These are phyloP conservation scores for Lutjanus campechanus DNA, from an alignment of 2,797 vertebrate species.

Conservation along the genomic window DNA sequence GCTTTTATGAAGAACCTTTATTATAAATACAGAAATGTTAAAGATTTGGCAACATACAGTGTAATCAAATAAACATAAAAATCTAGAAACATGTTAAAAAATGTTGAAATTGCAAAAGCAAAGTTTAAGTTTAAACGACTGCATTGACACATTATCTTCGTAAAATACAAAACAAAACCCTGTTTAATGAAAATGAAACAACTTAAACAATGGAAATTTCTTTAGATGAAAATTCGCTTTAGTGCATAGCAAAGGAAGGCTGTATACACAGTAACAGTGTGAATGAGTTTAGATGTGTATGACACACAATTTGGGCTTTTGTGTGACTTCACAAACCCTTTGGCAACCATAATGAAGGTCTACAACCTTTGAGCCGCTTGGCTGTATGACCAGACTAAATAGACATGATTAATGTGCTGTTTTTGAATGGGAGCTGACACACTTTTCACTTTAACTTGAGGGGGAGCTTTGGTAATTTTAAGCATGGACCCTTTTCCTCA, in stretches of 20 bases:
- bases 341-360: slow-evolving; percentile 36
- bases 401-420: slow-evolving; percentile 4
- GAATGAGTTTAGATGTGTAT: slow-evolving; percentile 31
- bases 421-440: slow-evolving; percentile 16
- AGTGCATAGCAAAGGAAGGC: slow-evolving; percentile 66
- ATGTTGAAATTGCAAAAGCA: slow-evolving; percentile 48
- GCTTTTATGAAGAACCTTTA: slow-evolving; percentile 87
- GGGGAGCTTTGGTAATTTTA: no score
- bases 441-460: slow-evolving; percentile 7
- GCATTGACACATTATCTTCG: slow-evolving; percentile 69
- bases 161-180: slow-evolving; percentile 43
- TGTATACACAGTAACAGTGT: slow-evolving; percentile 55
- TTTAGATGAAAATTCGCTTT: slow-evolving; percentile 55
- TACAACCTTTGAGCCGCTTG: slow-evolving; percentile 33
- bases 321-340: slow-evolving; percentile 21
- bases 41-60: slow-evolving; percentile 75
- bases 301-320: slow-evolving; percentile 48
- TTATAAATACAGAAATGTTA: slow-evolving; percentile 87
- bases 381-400: slow-evolving; percentile 31
- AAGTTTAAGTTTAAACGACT: slow-evolving; percentile 46
- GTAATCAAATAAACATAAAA: slow-evolving; percentile 63
- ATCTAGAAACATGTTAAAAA: slow-evolving; percentile 65
- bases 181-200: slow-evolving; percentile 70
- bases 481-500: no score
- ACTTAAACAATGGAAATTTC: slow-evolving; percentile 62